Evolutionary conservation across 2,113 vertebrate species (phyloP), one percentile per base, ranked within the genome.

Genomic region (Pitta sordida): DNA sequence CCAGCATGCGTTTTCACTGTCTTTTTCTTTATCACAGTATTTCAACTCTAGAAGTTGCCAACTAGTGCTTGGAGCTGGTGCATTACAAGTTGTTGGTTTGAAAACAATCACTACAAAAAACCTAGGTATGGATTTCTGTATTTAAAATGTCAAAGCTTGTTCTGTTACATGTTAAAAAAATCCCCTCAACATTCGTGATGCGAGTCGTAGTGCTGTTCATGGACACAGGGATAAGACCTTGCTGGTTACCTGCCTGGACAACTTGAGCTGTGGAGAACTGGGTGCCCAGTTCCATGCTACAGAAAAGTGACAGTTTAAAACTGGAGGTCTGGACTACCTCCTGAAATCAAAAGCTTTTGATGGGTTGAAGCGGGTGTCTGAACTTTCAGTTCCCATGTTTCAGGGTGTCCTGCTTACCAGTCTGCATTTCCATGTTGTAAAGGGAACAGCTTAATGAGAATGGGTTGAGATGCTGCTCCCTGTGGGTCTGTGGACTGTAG

Each of bases 61-160:
- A 93, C 98, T 99, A 96, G 99, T 99, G 84, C 98, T 99, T 83
- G 99, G 99, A 93, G 99, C 99, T 10, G 99, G 99, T 56, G 99
- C 99, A 7, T 97, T 99, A 86, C 99, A 99, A 98, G 98, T 99
- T 51, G 99, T 99, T 62, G 99, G 99, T 81, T 97, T 99, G 80
- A 99, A 99, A 98, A 99, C 99, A 88, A 99, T 99, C 98, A 99
- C 99, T 95, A 99, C 99, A 23, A 99, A 99, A 98, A 99, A 99
- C 96, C 98, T 99, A 15, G 99, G 99, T 99, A 98, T 83, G 88
- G 65, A 84, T 95, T 96, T 69, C 88, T 89, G 0, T 43, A 32
- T 83, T 94, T 88, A 43, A 58, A 70, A 41, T 62, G 30, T 84
- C 46, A 83, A 41, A 83, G 83, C 18, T 91, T 14, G 9, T 92